Evolutionary conservation across 2,888 invertebrate species (phyloP), one percentile per base, ranked within the genome.

Genomic region (Antitype chi): DNA sequence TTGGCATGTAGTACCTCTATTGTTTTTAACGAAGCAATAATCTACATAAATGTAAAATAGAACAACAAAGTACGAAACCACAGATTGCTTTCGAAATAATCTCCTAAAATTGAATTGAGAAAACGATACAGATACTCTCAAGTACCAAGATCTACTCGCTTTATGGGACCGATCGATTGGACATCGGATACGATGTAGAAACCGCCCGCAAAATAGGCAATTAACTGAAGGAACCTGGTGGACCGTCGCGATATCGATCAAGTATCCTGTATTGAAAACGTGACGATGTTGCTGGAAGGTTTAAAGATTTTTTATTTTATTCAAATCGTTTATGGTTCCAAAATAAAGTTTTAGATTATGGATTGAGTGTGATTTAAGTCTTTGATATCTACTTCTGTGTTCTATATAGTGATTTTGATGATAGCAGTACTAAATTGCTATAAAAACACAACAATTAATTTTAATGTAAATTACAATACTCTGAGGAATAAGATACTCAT

Each of bases 261-360:
- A 79, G 43, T 67, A 28, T 66, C 20, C 57, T 49, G 74, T 75
- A 85, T 82, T 76, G 80, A 80, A 86, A 86, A 88, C 72, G 85
- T 85, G 82, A 78, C 76, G 17, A 78, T 73, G 11, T 20, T n/a
- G 17, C 4, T 15, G 9, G 57, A 32, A 20, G 15, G 60, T 47
- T 25, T 17, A 9, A 59, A n/a, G 1, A 20, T 49, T 68, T 70
- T 52, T 62, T 59, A 4, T 69, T 70, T 73, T 32, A 43, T 32
- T 62, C 1, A 63, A 52, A 17, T 15, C 15, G 3, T n/a, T 63
- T 55, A n/a, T 17, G 2, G n/a, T 32, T 23, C 28, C 23, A 7
- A 52, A 67, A 70, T 66, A 43, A 62, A 62, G 32, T 43, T 59
- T 47, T n/a, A n/a, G 55, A 62, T 70, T 32, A 64, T n/a, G 23